phyloP scores from a whole-genome alignment of 2,113 vertebrate species.

The Patagioenas fasciata region DNA sequence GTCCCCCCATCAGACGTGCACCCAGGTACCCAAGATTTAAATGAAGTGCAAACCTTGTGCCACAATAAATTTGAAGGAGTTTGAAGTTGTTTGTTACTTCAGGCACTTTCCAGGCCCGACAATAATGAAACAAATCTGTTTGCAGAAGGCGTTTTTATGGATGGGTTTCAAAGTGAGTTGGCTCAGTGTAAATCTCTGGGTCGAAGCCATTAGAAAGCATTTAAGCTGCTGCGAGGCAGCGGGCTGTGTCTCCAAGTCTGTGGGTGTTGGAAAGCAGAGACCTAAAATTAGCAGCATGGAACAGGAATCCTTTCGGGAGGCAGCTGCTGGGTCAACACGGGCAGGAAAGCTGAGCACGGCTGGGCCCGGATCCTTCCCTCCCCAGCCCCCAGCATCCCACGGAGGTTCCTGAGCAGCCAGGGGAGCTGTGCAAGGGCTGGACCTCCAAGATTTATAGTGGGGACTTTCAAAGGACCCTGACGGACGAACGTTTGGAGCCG shows the following conservation, averaged over 20 bases:
- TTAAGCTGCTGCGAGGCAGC: conserved; percentile 13
- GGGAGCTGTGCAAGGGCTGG: neutral
- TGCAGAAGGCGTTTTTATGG: conserved; percentile 61
- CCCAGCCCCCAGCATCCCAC: neutral
- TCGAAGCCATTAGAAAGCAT: conserved; percentile 51
- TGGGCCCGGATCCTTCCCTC: neutral
- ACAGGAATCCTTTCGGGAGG: neutral
- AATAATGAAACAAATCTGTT: conserved; percentile 67
- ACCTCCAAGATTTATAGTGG: neutral
- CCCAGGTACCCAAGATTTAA: neutral
- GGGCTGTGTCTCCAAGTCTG: neutral
- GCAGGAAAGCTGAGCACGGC: neutral
- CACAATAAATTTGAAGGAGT: conserved; percentile 34
- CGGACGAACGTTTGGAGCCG: neutral
- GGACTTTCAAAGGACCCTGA: neutral
- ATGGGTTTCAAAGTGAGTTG: conserved; percentile 27
- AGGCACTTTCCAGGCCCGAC: neutral
- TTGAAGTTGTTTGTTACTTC: conserved; percentile 57
- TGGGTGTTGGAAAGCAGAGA: neutral
- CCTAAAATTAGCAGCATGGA: neutral
- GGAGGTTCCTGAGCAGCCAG: neutral
- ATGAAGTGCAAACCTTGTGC: neutral
- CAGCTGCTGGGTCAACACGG: neutral
- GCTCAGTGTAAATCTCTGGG: conserved; percentile 52
- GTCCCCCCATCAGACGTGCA: neutral